Base-by-base conservation (phyloP, 2,888 invertebrate genomes). In the Crematogaster levior region DNA sequence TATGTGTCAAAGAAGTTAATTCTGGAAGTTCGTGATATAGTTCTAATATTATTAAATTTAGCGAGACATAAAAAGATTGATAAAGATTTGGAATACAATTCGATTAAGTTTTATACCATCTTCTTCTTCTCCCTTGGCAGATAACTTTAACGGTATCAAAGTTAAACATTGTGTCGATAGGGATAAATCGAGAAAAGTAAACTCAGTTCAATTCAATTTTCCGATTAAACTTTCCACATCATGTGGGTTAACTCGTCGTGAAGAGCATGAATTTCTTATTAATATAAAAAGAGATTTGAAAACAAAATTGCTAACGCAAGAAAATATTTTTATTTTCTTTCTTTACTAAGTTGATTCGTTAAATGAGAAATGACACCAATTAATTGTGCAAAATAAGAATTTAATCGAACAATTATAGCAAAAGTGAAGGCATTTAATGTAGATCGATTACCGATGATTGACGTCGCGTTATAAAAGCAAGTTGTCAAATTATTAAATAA, bases 71-170 rank as follows among this genome's bases (percentile, higher is more conserved):
- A 1, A 58, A 73, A 61, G 15, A 37, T 43, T 43, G 18, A 70
- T 34, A 6, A 21, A 51, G 3, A 0, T 15, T 40, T 56, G 24
- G 12, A 37, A 72, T 40, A 24, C 30, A 30, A 27, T 30, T 58
- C 21, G 30, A 18, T 73, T 73, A 73, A 61, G 61, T 61, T 61
- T 73, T 46, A 18, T 10, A 15, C 3, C 21, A 60, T 21, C 30
- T 10, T 21, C 9, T 6, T 5, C 30, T 12, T 24, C 21, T 51
- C 15, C 3, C 10, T 18, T 3, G 10, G 9, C 1, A 15, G 21
- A 61, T 46, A 43, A 73, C 46, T 73, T 60, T 61, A 73, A 46
- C 40, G n/a, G 60, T 21, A 24, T 58, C 27, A 46, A 58, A 73
- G 30, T 43, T 60, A 60, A n/a, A 40, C 21, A 27, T 18, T 58